phyloP scores from a whole-genome alignment of 2,888 invertebrate genomes.

The Oegoconia quadripuncta region DNA sequence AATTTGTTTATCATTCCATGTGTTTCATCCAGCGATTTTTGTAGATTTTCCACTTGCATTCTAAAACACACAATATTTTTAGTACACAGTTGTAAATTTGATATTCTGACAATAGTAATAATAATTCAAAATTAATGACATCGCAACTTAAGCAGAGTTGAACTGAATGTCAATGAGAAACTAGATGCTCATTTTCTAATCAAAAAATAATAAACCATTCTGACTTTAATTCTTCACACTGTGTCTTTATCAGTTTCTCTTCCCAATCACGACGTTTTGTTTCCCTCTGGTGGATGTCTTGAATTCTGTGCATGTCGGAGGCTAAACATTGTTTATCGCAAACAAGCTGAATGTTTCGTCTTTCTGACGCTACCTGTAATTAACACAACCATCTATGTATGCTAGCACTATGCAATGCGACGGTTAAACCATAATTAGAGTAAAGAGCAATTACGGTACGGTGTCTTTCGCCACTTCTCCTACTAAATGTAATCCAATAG shows the following conservation, averaged over 20 bases:
- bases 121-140: too few species aligned
- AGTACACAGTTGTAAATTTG: too few species aligned
- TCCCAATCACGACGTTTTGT: constrained; percentile 79
- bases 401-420: not conserved
- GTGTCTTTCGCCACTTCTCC: too few species aligned
- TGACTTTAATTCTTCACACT: constrained; percentile 64
- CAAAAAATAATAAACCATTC: too few species aligned
- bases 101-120: too few species aligned
- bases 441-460: too few species aligned
- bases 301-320: constrained; percentile 78
- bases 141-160: too few species aligned
- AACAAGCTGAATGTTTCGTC: constrained; percentile 75
- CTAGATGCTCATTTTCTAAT: too few species aligned
- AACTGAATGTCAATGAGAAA: too few species aligned
- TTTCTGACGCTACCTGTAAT: constrained; percentile 74
- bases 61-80: too few species aligned
- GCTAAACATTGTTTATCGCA: constrained; percentile 80
- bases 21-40: constrained; percentile 66
- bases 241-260: constrained; percentile 61
- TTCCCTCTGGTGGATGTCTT: constrained; percentile 75
- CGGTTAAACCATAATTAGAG: too few species aligned
- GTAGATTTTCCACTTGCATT: constrained; percentile 65
- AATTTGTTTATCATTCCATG: constrained; percentile 65
- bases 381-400: not conserved
- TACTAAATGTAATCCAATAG: too few species aligned